phyloP scores from a whole-genome alignment of 2,797 vertebrate genomes.

The Acanthiza pusilla region DNA sequence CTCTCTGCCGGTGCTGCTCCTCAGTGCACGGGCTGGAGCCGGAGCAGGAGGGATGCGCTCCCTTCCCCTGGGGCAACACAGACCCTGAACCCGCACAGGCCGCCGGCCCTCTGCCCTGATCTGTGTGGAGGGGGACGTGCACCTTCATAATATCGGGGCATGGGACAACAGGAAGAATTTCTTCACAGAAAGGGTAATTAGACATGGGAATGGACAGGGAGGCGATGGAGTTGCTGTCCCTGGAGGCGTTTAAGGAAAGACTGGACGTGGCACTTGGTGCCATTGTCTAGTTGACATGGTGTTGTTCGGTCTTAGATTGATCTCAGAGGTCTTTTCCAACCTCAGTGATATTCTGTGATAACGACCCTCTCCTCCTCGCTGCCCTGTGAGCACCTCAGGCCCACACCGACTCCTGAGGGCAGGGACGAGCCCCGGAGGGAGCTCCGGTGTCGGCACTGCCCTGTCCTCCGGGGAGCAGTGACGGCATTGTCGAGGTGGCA shows the following conservation, averaged over 20 bases:
- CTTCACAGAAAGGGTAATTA: neutral
- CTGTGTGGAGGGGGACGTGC: accelerated
- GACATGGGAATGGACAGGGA: neutral
- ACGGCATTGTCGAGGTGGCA: neutral
- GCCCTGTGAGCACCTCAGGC: neutral
- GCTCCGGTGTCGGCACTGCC: neutral
- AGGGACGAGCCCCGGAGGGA: neutral
- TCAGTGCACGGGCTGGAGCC: accelerated
- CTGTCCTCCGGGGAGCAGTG: neutral
- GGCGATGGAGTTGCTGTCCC: neutral
- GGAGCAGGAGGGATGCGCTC: neutral
- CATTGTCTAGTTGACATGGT: neutral
- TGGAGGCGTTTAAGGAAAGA: too few species aligned
- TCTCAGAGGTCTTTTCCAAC: neutral
- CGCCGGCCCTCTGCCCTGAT: neutral
- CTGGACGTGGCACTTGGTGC: neutral
- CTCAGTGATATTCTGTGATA: too few species aligned
- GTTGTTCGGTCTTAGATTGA: neutral
- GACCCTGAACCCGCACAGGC: neutral
- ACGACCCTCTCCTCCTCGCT: neutral
- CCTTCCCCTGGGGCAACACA: too few species aligned
- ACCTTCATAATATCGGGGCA: neutral
- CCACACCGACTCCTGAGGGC: neutral
- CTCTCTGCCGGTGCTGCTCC: neutral
- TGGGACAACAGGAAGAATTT: neutral